Base-by-base conservation (phyloP, 2,113 vertebrate species). In the Cairina moschata region DNA sequence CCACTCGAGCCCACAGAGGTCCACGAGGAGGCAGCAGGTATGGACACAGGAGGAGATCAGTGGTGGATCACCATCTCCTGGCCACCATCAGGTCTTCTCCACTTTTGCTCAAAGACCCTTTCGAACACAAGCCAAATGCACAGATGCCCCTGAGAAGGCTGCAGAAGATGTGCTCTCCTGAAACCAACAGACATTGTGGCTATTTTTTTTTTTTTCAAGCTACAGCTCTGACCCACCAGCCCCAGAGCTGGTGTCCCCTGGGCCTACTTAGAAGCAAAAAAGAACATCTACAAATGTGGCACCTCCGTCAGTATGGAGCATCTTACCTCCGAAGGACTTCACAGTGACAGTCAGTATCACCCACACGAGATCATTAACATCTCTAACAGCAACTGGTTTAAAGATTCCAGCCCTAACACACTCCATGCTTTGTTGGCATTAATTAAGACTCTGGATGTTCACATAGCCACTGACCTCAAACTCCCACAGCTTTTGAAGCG, bases 201-300 rank as follows among this genome's bases (percentile, higher is more conserved):
- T 20, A 65, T n/a, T 40, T 22, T 52, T 56, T 40, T 40, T 40
- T 40, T 40, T 40, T 40, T 11, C 42, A 74, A 79, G 17, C 17
- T 36, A 46, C n/a, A 23, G 60, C 44, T 38, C 50, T 17, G 28
- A 58, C 21, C 36, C 38, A 88, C 18, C 65, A 59, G 31, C 26
- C 29, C 14, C 52, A 65, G 52, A 69, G 36, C 16, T n/a, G 20
- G 8, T 0, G 0, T n/a, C 16, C 21, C 34, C 38, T 9, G 3
- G 23, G 48, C 9, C 76, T 72, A 56, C 9, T 11, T 32, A 54
- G 13, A 71, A 42, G 69, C 36, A 17, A 86, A 46, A 73, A 73
- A 77, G 1, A n/a, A n/a, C n/a, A 34, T 6, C 36, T 50, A 42
- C 6, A 40, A 36, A 59, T 54, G 13, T 13, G 26, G 8, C 31